Percentiles rank a stretch among this genome's conserved stretches.
phyloP scores from a whole-genome alignment of 2,113 vertebrate species.

The Limanda limanda region DNA sequence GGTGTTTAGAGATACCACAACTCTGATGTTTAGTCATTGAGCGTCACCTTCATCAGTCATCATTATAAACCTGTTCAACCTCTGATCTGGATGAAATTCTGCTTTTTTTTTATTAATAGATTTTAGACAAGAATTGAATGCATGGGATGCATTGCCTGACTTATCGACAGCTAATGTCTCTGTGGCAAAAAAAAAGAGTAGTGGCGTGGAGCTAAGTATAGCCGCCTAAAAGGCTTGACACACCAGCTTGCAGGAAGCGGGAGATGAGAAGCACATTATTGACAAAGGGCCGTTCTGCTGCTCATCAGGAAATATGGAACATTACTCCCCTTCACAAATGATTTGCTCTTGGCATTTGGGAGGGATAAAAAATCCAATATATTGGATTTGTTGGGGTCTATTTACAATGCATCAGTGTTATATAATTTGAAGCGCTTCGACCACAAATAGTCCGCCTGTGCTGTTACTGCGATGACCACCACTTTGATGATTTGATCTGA shows the following conservation, averaged over 20 bases:
- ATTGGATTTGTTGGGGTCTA: conserved; percentile 67
- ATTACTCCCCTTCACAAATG: conserved; percentile 72
- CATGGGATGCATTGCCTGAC: conserved; percentile 28
- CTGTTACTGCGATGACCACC: conserved; percentile 42
- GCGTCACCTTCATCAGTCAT: neutral
- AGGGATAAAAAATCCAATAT: conserved; percentile 72
- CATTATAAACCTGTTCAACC: neutral
- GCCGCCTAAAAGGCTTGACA: conserved; percentile 69
- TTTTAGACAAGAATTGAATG: conserved; percentile 31
- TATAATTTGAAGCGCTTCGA: conserved; percentile 59
- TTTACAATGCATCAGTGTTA: conserved; percentile 69
- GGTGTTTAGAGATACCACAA: neutral
- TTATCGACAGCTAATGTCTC: conserved; percentile 48
- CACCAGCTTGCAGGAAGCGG: conserved; percentile 62
- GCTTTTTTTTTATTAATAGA: neutral
- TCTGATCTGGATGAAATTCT: conserved; percentile 3
- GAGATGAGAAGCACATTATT: conserved; percentile 69
- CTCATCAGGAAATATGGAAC: conserved; percentile 75
- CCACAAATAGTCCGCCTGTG: conserved; percentile 39
- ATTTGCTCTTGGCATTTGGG: conserved; percentile 73
- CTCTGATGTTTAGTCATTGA: neutral
- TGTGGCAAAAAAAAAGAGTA: conserved; percentile 35
- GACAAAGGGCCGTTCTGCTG: conserved; percentile 66
- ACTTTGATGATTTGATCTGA: conserved; percentile 51
- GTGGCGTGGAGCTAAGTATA: conserved; percentile 69